Conservation (phyloP, 2,797 vertebrate species). For the Sebastes vulpes region DNA sequence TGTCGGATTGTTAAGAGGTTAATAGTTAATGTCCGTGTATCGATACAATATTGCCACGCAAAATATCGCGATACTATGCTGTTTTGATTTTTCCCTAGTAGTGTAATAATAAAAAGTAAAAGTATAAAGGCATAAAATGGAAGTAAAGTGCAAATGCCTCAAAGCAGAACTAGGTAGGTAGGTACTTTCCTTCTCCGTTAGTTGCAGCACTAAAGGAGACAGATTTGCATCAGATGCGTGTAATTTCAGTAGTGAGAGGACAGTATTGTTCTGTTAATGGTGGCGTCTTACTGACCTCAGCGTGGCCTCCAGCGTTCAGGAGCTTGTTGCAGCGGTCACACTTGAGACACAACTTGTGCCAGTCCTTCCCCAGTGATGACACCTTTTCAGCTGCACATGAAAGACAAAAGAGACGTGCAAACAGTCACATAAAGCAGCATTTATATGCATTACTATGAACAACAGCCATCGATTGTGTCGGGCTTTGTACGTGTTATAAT, state of each 20-base stretch:
- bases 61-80: no score
- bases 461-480: conserved; percentile 1
- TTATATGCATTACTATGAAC: conserved; percentile 31
- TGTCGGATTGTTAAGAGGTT: no score
- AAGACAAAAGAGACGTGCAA: conserved; percentile 38
- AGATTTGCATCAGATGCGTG: background rate
- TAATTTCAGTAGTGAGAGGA: background rate
- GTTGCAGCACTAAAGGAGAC: background rate
- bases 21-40: no score
- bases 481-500: conserved; percentile 16
- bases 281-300: conserved; percentile 88
- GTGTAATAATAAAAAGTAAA: background rate
- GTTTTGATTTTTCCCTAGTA: no score
- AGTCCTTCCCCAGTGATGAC: conserved; percentile 96
- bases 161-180: background rate
- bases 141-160: background rate
- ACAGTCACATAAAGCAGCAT: conserved; percentile 39
- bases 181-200: background rate
- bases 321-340: conserved; percentile 98
- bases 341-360: conserved; percentile 98
- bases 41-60: no score
- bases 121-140: background rate
- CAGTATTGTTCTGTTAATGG: background rate
- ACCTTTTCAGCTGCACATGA: conserved; percentile 92
- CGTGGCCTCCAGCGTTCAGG: conserved; percentile 92